Percentiles rank a stretch among this genome's conserved stretches.
These are phyloP conservation scores for Upupa epops DNA, from an alignment of 2,113 vertebrate genomes.

Conservation along the genomic window DNA sequence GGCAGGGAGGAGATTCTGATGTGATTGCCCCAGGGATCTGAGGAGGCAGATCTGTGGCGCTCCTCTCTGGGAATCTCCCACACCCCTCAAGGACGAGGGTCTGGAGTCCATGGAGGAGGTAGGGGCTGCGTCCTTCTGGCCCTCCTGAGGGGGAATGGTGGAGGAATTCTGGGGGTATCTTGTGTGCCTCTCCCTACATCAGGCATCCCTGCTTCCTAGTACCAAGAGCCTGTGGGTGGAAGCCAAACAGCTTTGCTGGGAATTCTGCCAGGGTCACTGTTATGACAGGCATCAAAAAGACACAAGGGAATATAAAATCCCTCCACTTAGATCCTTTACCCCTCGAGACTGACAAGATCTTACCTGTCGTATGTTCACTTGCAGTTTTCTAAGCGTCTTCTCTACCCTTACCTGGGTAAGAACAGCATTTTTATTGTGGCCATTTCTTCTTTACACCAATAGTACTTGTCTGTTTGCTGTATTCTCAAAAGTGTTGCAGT, in stretches of 20 bases:
- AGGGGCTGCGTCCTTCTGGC: constrained; percentile 53
- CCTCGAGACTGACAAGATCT: constrained; percentile 1
- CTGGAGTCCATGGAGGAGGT: constrained; percentile 62
- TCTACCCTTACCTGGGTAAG: constrained; percentile 45
- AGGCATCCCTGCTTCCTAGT: background rate
- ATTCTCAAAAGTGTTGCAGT: constrained; percentile 63
- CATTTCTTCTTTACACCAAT: constrained; percentile 46
- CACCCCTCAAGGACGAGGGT: constrained; percentile 57
- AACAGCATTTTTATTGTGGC: constrained; percentile 53
- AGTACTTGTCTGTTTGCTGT: constrained; percentile 65
- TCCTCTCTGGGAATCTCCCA: constrained; percentile 63
- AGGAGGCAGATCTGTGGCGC: constrained; percentile 55
- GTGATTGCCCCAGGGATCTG: constrained; percentile 59
- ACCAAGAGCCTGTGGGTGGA: background rate
- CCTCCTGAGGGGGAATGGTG: constrained; percentile 11
- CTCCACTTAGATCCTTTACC: background rate
- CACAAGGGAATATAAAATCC: background rate
- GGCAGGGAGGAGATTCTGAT: constrained; percentile 64
- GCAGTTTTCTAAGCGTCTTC: constrained; percentile 34
- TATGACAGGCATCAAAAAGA: background rate
- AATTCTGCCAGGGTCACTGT: background rate
- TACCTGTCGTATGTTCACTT: background rate
- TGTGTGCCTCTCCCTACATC: constrained; percentile 1
- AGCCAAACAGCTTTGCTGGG: background rate
- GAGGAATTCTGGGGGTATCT: constrained; percentile 48